Base-by-base conservation (phyloP, 2,797 vertebrate species). In the Alcedo quadribrachys region DNA sequence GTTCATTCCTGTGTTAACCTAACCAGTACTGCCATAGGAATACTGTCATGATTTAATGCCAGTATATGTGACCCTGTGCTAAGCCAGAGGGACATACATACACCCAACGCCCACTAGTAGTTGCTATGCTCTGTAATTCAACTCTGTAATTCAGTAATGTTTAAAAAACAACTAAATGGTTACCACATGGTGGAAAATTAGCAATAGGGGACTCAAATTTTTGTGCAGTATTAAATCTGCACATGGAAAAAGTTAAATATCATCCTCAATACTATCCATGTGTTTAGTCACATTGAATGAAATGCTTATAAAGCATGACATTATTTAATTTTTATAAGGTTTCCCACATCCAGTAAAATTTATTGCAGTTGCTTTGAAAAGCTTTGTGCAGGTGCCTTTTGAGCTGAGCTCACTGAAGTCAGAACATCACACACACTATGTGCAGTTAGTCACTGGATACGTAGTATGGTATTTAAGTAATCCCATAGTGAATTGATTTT, bases 121-220 rank as follows among this genome's bases (percentile, higher is more conserved):
- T 95, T 94, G 89, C 95, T 91, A 66, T 92, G 91, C 53, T 95
- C 95, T 92, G 97, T 96, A 97, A 97, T 91, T 87, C 95, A 93
- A 96, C 76, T 95, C 97, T 96, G 97, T 97, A 97, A 97, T 96
- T 96, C 96, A 96, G 96, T 96, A 97, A 96, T 5, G 1, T 96
- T 96, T 83, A 92, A 95, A 96, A 97, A 95, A 57, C 91, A 96
- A 24, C 95, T 92, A 97, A 98, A 98, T 98, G 96, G 96, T 95
- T 97, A 97, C 97, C 97, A 97, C 97, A 97, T 98, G 97, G 94
- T 95, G 74, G 96, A 97, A 97, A 97, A 97, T 97, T 97, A 97
- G 97, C 94, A 97, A 95, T 97, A 93, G 92, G 96, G 96, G 96
- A 96, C 91, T 94, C 85, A 83, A 84, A 89, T 92, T 93, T 98